Percentiles rank a stretch among this genome's conserved stretches.
phyloP scores from a whole-genome alignment of 2,797 vertebrate genomes.

The Atherinosoma microstoma region DNA sequence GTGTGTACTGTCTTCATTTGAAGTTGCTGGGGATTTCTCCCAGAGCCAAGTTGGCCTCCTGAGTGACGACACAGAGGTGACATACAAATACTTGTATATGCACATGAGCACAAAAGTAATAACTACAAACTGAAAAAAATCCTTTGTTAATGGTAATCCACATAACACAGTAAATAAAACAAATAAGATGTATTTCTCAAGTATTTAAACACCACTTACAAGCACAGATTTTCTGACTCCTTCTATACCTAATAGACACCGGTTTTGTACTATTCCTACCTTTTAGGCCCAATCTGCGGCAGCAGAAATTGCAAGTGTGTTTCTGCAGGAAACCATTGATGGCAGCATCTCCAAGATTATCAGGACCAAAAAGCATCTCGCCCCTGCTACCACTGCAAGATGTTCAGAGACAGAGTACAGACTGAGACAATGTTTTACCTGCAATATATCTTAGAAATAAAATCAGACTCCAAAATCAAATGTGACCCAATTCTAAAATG shows the following conservation, averaged over 20 bases:
- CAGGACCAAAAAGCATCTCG: constrained; percentile 93
- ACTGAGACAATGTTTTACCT: not conserved
- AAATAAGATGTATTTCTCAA: constrained; percentile 7
- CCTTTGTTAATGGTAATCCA: constrained; percentile 19
- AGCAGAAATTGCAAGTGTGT: constrained; percentile 91
- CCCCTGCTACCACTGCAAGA: constrained; percentile 50
- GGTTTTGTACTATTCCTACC: constrained; percentile 78
- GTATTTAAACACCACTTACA: not conserved
- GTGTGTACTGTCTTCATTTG: constrained; percentile 72
- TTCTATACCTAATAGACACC: not conserved
- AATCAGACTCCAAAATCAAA: not conserved
- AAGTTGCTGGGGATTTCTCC: constrained; percentile 76
- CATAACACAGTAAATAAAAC: constrained; percentile 19
- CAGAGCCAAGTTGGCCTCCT: constrained; percentile 70
- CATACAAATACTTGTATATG: constrained; percentile 43
- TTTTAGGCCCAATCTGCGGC: constrained; percentile 87
- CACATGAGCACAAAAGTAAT: constrained; percentile 18
- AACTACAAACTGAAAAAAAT: constrained; percentile 8
- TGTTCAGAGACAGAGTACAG: constrained; percentile 16
- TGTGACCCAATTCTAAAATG: constrained; percentile 1
- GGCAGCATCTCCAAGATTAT: constrained; percentile 91
- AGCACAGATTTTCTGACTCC: not conserved
- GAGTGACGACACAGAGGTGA: constrained; percentile 75
- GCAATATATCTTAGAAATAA: not conserved
- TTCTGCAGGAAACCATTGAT: constrained; percentile 92